A percentile compares a stretch with the other conserved stretches of the same genome.
These are phyloP conservation scores for Phlogophora meticulosa DNA, from an alignment of 2,888 invertebrate genomes.

Conservation along the genomic window DNA sequence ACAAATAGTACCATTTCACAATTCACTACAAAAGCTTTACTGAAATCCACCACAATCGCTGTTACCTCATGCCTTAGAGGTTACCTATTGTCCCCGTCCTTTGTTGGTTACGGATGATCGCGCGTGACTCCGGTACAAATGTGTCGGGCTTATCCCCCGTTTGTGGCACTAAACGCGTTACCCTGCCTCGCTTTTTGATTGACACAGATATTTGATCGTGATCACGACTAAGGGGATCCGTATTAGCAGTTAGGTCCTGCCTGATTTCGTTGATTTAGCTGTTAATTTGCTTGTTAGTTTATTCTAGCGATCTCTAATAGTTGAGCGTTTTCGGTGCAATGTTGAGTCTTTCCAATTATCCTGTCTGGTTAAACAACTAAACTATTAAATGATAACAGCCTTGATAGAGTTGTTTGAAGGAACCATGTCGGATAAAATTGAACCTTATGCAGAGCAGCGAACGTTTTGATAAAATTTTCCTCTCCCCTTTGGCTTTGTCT, in stretches of 20 bases:
- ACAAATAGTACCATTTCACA: constrained; percentile 51
- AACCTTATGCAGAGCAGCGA: not conserved
- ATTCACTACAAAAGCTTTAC: constrained; percentile 53
- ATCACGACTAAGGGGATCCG: constrained; percentile 60
- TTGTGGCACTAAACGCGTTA: constrained; percentile 75
- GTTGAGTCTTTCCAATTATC: constrained; percentile 16
- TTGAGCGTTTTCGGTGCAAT: constrained; percentile 19
- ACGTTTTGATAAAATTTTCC: not conserved
- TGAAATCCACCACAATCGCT: constrained; percentile 62
- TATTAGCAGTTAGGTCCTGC: constrained; percentile 51
- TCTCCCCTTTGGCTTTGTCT: constrained; percentile 2
- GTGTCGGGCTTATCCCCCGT: constrained; percentile 78
- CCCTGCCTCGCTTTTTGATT: constrained; percentile 77
- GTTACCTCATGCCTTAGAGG: constrained; percentile 57
- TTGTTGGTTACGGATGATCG: constrained; percentile 85
- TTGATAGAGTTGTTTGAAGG: not conserved
- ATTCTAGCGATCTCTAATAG: constrained; percentile 21
- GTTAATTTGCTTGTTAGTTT: constrained; percentile 40
- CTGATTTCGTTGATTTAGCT: constrained; percentile 55
- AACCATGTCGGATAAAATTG: not conserved
- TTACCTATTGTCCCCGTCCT: constrained; percentile 70
- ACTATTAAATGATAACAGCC: not conserved
- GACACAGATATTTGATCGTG: constrained; percentile 80
- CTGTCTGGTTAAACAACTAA: not conserved
- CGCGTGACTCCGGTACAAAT: constrained; percentile 85